Conservation (phyloP, 2,888 invertebrate species). For the Strigamia crassipes region DNA sequence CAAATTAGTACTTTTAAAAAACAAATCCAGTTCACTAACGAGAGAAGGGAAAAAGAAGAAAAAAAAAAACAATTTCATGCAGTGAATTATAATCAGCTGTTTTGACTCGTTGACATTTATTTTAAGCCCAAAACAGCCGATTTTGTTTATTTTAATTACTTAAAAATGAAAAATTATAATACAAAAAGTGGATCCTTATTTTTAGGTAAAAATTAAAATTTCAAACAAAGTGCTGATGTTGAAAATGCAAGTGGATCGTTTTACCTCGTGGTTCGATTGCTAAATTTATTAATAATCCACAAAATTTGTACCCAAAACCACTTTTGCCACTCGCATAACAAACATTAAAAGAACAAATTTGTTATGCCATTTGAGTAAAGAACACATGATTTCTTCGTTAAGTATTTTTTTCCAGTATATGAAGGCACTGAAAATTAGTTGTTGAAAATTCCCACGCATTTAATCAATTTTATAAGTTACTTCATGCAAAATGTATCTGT, state of each 20-base stretch:
- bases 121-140: too few species aligned
- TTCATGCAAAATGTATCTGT: constrained; percentile 48
- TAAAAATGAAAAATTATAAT: too few species aligned
- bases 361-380: neutral
- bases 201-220: neutral
- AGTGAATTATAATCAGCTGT: too few species aligned
- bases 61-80: too few species aligned
- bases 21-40: too few species aligned
- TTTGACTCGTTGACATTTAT: too few species aligned
- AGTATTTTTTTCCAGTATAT: constrained; percentile 27
- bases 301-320: neutral
- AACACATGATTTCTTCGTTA: constrained; percentile 5
- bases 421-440: constrained; percentile 11
- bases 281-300: neutral
- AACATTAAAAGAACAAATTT: neutral
- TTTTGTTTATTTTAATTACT: too few species aligned
- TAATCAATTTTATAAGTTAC: neutral
- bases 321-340: neutral
- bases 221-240: neutral
- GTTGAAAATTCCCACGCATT: neutral
- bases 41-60: too few species aligned
- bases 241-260: neutral
- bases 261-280: neutral
- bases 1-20: too few species aligned
- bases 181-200: too few species aligned